Evolutionary conservation across 53 echinoderm and acorn worm species (phyloP), one percentile per base, ranked within the genome.

Genomic region (Pentamera pediparva): DNA sequence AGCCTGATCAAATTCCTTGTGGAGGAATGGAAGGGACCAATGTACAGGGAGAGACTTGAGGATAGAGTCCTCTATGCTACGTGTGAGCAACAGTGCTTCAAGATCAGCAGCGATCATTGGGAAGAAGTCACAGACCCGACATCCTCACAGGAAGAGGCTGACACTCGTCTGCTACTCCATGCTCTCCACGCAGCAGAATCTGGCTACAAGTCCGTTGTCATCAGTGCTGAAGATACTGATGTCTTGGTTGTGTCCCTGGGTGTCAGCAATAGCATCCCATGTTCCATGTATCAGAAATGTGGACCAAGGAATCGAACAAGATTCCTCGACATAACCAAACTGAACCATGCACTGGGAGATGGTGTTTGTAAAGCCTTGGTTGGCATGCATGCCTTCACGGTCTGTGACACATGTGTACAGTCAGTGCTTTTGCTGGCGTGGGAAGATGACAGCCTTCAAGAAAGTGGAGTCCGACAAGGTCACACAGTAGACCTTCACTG

Each of bases 351-450:
- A 55, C 47, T 56, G 28, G 71, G 72, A 6, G 38, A 24, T 21
- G 58, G 47, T 55, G 58, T 71, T 33, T 80, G 80, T 70, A 39
- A 47, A 11, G 70, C 72, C 19, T 35, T 80, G 51, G 8, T 54
- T 27, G 82, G 82, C 20, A 53, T 82, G 10, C 76, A 76, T 27
- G 82, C 76, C 10, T 63, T 61, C 37, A 75, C 82, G 20, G 57
- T 75, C 19, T 82, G 75, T 52, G 82, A 82, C 39, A n/a, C n/a
- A n/a, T n/a, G n/a, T n/a, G n/a, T n/a, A 63, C 82, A 8, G 76
- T 82, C 19, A 82, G 82, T 76, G 76, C 82, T n/a, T 76, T 82
- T 53, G 63, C 75, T 37, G 75, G 82, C 64, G 54, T 25, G 75
- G 75, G 38, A 82, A 82, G 38, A 8, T 82, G 18, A 49, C 15